Conservation (phyloP, 2,888 invertebrate species). For the Thysanoteuthis rhombus region DNA sequence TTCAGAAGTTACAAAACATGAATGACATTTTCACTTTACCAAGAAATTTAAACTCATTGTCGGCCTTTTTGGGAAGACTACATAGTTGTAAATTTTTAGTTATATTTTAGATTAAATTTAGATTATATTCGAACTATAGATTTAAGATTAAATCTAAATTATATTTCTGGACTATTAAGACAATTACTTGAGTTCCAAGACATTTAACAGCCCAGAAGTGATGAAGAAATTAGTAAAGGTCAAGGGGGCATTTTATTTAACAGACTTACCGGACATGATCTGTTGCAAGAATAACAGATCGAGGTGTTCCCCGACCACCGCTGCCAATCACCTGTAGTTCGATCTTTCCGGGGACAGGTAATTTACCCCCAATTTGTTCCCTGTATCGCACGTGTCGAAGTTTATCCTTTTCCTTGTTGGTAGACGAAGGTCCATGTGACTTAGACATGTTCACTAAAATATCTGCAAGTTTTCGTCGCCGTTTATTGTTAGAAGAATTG, state of each 20-base stretch:
- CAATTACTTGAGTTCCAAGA: neutral
- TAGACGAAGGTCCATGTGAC: conserved; percentile 14
- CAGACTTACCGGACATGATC: conserved; percentile 42
- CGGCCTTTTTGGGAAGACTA: no score
- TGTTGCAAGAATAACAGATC: conserved; percentile 43
- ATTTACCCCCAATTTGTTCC: conserved; percentile 38
- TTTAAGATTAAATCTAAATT: no score
- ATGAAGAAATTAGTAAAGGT: no score
- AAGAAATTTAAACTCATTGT: no score
- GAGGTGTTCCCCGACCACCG: conserved; percentile 43
- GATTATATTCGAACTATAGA: no score
- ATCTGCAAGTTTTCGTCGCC: neutral
- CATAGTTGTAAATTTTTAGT: no score
- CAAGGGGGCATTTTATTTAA: neutral
- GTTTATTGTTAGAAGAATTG: neutral
- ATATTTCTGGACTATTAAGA: neutral
- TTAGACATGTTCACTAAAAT: conserved; percentile 33
- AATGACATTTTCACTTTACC: no score
- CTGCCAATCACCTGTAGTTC: conserved; percentile 47
- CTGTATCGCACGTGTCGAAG: conserved; percentile 40
- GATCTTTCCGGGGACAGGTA: conserved; percentile 41
- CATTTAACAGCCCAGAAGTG: no score
- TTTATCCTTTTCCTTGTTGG: conserved; percentile 31
- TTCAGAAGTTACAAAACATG: no score
- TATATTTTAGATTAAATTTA: no score